Evolutionary conservation across 2,888 invertebrate genomes (phyloP), one percentile per base, ranked within the genome.

Genomic region (Andricus curvator): DNA sequence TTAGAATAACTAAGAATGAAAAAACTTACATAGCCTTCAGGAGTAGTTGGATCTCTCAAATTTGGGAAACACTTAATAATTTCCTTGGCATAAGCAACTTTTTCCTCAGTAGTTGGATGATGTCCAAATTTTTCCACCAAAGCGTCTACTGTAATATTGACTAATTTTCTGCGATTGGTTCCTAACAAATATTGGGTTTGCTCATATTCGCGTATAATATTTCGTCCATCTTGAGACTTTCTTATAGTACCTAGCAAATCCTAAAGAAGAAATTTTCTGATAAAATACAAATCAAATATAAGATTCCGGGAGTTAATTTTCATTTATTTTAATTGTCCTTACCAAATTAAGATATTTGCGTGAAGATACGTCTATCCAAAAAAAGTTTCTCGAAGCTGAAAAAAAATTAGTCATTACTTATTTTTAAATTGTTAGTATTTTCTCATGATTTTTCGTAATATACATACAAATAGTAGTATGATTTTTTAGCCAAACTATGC

Each of bases 91-190:
- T 67, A 79, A 3, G 22, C 48, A 77, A 33, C 48, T 62, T 79
- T 81, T 67, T 81, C 44, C 25, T 79, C 62, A 8, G 68, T 41
- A 8, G 79, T 68, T 15, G 81, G 81, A 68, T 77, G 64, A 22
- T 77, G 5, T 33, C 79, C 81, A 64, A 79, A 79, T 41, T 77
- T 37, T 29, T 25, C 64, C 17, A 79, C 5, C 67, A 81, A 62
- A 6, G 22, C 41, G 20, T 81, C 76, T 4, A 77, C 66, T 17
- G 77, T 77, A 48, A 81, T 37, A 76, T 81, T 81, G 0, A 79
- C 81, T 11, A 79, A 20, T 17, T 15, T 65, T 37, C 33, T 65
- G 4, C 65, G 65, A 65, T 60, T 60, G 4, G 60, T 22, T 22
- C n/a, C 60, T 22, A 8, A 22, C 60, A 60, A 60, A 60, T 20